These are phyloP conservation scores for Malacosoma neustria DNA, from an alignment of 2,888 invertebrate species.

Conservation along the genomic window DNA sequence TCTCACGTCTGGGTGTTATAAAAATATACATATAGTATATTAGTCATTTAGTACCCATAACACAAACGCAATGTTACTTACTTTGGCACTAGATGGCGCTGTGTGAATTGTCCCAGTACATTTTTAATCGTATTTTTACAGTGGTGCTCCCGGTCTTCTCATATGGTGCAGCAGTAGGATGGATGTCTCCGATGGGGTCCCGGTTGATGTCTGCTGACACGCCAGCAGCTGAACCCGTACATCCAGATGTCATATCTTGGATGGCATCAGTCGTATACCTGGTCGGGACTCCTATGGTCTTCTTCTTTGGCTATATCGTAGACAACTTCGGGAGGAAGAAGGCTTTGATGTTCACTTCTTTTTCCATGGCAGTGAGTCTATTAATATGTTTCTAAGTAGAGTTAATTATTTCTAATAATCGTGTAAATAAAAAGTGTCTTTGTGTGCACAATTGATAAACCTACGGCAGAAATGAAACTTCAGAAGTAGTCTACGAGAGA, in stretches of 20 bases:
- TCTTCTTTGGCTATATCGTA: constrained; percentile 67
- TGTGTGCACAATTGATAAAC: too few relatives aligned
- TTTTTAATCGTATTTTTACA: too few relatives aligned
- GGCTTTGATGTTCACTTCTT: constrained; percentile 56
- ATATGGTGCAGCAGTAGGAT: constrained; percentile 71
- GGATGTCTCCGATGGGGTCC: constrained; percentile 73
- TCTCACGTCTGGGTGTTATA: too few relatives aligned
- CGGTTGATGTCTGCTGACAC: constrained; percentile 57
- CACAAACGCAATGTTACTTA: too few relatives aligned
- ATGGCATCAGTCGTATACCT: constrained; percentile 73
- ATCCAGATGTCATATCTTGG: constrained; percentile 66
- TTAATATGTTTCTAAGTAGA: not conserved
- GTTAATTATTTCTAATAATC: not conserved
- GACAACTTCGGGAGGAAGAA: constrained; percentile 70
- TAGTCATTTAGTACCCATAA: too few relatives aligned
- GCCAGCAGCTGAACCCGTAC: constrained; percentile 53
- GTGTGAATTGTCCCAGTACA: too few relatives aligned
- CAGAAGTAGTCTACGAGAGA: too few relatives aligned
- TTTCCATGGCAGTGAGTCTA: constrained; percentile 53
- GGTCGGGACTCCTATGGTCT: constrained; percentile 69
- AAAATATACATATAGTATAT: too few relatives aligned
- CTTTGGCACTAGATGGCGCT: too few relatives aligned
- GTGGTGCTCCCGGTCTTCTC: constrained; percentile 72
- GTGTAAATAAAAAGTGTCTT: too few relatives aligned
- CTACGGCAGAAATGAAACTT: too few relatives aligned